Base-by-base conservation (phyloP, 2,797 vertebrate genomes). In the Danio choprae region DNA sequence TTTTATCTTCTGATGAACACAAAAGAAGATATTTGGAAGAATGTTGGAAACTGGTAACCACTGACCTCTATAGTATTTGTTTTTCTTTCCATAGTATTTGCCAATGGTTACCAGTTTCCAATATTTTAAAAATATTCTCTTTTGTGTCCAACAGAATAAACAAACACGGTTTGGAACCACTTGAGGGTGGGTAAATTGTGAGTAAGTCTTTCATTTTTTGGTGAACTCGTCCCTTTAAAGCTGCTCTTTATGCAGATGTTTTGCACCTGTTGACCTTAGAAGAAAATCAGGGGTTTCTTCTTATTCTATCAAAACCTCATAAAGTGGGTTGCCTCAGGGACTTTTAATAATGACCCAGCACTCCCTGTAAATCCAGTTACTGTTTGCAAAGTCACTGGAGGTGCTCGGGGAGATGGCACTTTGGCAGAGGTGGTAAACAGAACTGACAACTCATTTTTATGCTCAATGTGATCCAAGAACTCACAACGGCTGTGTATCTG, bases 381-480 rank as follows among this genome's bases (percentile, higher is more conserved):
- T 68, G 72, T 80, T 85, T 59, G 74, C 70, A 77, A 80, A 75
- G 80, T 55, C 74, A 76, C 79, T 75, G 60, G 81, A n/a, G 65
- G 56, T 82, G 77, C 78, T 59, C 7, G 0, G 77, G 36, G 58
- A 75, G 73, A 63, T 64, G 50, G 55, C 73, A 67, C 81, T 86
- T 87, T 87, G 67, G 44, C 72, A 85, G 82, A 65, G 81, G 88
- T 74, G 22, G 79, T 90, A 86, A 91, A 84, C 71, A 73, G 68
- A 85, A 72, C 79, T 90, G 92, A 90, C 89, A 90, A 86, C 69
- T 86, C 85, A 83, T 88, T 87, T 84, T 70, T 74, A 68, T 43
- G 53, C 53, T 43, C 40, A 3, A 40, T 16, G 8, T 62, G 55
- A 71, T 46, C 51, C 72, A n/a, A 56, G 51, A 62, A 69, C 53